phyloP scores from a whole-genome alignment of 2,797 vertebrate species.

The Ataeniobius toweri region DNA sequence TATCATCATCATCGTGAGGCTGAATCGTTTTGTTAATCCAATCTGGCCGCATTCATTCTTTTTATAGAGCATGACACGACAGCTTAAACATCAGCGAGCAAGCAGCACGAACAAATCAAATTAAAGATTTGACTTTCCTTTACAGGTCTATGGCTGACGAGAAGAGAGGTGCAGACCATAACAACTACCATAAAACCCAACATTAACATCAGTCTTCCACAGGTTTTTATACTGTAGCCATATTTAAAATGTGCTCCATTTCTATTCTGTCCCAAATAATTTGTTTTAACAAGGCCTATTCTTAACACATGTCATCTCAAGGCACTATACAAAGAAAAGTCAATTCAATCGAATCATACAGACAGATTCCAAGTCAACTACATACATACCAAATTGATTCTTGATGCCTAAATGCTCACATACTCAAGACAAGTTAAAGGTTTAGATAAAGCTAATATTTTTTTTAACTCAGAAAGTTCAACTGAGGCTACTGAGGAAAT shows the following conservation, averaged over 20 bases:
- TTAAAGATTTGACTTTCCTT: constrained; percentile 26
- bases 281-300: not conserved
- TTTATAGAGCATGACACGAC: constrained; percentile 70
- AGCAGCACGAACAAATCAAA: constrained; percentile 40
- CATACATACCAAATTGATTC: too few relatives aligned
- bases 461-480: too few relatives aligned
- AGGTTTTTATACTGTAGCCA: not conserved
- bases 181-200: not conserved
- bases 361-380: too few relatives aligned
- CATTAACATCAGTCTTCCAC: not conserved
- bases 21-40: constrained; percentile 64
- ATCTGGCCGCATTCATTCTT: constrained; percentile 67
- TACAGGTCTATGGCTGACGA: constrained; percentile 1
- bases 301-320: too few relatives aligned
- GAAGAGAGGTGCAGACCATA: not conserved
- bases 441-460: too few relatives aligned
- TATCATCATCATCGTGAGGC: constrained; percentile 62
- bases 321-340: too few relatives aligned
- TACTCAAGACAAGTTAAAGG: too few relatives aligned
- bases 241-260: not conserved
- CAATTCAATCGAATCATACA: too few relatives aligned
- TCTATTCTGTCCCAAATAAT: not conserved
- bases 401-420: too few relatives aligned
- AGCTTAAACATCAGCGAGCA: constrained; percentile 17
- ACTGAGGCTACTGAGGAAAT: too few relatives aligned